Evolutionary conservation across 1,140 invertebrate genomes (phyloP), one percentile per base, ranked within the genome.

Genomic region (Hormaphis cornu): DNA sequence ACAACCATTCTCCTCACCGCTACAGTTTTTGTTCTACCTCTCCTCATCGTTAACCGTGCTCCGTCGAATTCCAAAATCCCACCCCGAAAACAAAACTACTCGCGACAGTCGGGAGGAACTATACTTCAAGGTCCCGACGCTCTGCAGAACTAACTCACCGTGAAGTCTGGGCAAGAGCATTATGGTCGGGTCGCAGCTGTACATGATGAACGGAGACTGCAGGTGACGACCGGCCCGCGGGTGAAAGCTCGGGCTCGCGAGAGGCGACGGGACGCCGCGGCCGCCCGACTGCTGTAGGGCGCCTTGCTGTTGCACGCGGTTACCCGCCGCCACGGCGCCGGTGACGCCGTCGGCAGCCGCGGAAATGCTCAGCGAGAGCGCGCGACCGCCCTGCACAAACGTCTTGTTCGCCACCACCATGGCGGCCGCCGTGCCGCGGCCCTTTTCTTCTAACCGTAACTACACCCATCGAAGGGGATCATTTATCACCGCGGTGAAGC

Each of bases 211-310:
- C 20, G 61, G 61, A 9, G 61, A 66, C 28, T 50, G 12, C n/a
- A n/a, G 22, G 28, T 70, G 40, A 14, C 71, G 72, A 37, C 75
- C 75, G 46, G 87, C 87, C 73, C 88, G 85, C 73, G 87, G 83
- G 75, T 90, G 88, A 78, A 90, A 90, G 75, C 88, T 90, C 37
- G 89, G 89, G 72, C 88, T 90, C 78, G 90, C 90, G 58, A 88
- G 89, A 75, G 85, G 79, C 59, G 81, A 48, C 18, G 70, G 37
- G 14, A 59, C 70, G 24, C 71, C 70, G 42, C n/a, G 72, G 69
- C 20, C 71, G 72, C 73, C 72, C 71, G n/a, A n/a, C n/a, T n/a
- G n/a, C n/a, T n/a, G n/a, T n/a, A n/a, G n/a, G 37, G 74, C 69
- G 69, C 71, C 7, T 10, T 26, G 24, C 7, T 58, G 54, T 26